Percentiles rank a stretch among this genome's conserved stretches.
These are phyloP conservation scores for Cremastinae sp. DNA, from an alignment of 2,888 invertebrate genomes.

Conservation along the genomic window DNA sequence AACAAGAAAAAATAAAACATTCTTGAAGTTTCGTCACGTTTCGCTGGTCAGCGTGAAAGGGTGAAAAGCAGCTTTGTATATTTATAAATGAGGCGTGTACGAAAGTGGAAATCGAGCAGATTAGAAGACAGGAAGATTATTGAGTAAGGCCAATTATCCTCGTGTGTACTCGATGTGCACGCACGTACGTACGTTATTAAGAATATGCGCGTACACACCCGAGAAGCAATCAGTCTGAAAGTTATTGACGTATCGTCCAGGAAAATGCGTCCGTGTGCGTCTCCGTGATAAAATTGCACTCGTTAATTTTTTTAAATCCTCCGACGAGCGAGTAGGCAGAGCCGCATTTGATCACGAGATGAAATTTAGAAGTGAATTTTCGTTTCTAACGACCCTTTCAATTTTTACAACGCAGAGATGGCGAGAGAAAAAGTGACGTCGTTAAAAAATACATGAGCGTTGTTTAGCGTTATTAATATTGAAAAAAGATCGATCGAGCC, in stretches of 20 bases:
- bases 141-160: constrained; percentile 43
- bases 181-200: not conserved
- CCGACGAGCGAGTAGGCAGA: not conserved
- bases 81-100: constrained; percentile 68
- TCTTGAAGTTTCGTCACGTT: constrained; percentile 68
- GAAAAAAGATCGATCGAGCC: no score
- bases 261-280: constrained; percentile 5
- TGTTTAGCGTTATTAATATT: no score
- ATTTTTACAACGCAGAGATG: not conserved
- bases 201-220: constrained; percentile 1
- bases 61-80: constrained; percentile 67
- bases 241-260: constrained; percentile 14
- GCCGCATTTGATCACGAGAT: no score
- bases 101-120: constrained; percentile 69
- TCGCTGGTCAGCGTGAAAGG: constrained; percentile 66
- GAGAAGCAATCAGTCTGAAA: not conserved
- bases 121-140: constrained; percentile 53
- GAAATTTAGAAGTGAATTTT: not conserved
- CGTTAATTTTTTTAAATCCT: not conserved
- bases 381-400: not conserved
- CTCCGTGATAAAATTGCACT: constrained; percentile 15
- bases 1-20: constrained; percentile 53
- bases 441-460: not conserved
- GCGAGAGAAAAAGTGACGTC: no score
- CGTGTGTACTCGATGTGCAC: not conserved